phyloP scores from a whole-genome alignment of 2,888 invertebrate species.

The Standfussiana lucernea region DNA sequence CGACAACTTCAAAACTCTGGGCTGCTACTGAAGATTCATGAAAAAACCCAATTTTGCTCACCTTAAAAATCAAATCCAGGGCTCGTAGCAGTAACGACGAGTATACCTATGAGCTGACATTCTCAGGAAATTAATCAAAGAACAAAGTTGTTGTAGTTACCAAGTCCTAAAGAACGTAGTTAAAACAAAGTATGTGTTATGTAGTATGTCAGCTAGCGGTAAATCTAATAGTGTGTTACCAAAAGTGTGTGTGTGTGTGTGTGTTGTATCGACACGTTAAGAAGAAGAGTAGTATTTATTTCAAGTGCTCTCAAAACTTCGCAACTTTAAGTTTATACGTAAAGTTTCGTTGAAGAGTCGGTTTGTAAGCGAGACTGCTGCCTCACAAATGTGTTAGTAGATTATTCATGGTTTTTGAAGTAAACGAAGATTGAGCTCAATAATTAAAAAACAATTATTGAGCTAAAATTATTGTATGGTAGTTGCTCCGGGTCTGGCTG shows the following conservation, averaged over 20 bases:
- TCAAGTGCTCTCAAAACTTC: slow-evolving; percentile 57
- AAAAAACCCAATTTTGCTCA: not conserved
- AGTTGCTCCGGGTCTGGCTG: not conserved
- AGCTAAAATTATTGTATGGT: not conserved
- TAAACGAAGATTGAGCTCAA: slow-evolving; percentile 19
- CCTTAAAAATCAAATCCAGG: not conserved
- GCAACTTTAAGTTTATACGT: slow-evolving; percentile 49
- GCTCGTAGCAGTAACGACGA: not conserved
- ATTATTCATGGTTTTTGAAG: slow-evolving; percentile 27
- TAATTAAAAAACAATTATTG: not conserved
- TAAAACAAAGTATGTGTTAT: not conserved
- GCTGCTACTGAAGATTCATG: not conserved
- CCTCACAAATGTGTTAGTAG: slow-evolving; percentile 35
- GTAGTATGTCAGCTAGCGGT: not conserved
- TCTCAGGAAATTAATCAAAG: not conserved
- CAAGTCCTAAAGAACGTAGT: not conserved
- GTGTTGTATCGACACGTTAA: too few relatives aligned
- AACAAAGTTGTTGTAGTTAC: not conserved
- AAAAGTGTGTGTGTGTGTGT: too few relatives aligned
- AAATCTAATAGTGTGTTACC: not conserved
- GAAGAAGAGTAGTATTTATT: slow-evolving; percentile 64
- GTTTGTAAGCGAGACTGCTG: slow-evolving; percentile 50
- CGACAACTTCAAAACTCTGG: not conserved
- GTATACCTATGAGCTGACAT: not conserved
- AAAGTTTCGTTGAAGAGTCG: slow-evolving; percentile 42